Conservation (phyloP, 2,113 vertebrate species). For the Kryptolebias marmoratus region DNA sequence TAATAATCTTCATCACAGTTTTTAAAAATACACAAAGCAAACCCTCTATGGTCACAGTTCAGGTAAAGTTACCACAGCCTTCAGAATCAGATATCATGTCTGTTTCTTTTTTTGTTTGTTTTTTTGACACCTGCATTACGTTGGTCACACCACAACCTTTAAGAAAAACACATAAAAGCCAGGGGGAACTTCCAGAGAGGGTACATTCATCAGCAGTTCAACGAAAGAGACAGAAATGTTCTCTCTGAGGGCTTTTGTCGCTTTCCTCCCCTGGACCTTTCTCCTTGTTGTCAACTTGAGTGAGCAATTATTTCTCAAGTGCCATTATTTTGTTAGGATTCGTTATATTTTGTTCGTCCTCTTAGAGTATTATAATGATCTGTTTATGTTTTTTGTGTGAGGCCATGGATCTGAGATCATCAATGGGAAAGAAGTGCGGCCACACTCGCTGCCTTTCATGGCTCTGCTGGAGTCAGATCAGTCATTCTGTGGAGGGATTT, state of each 20-base stretch:
- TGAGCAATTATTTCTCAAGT: constrained; percentile 33
- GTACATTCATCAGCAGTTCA: not conserved
- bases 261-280: constrained; percentile 1
- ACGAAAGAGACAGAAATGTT: constrained; percentile 43
- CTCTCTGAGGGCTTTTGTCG: not conserved
- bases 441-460: constrained; percentile 36
- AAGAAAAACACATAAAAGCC: constrained; percentile 18
- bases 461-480: not conserved
- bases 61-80: too few species aligned
- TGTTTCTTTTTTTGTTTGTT: too few species aligned
- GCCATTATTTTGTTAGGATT: not conserved
- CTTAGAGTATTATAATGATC: not conserved
- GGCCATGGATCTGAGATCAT: constrained; percentile 41
- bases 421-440: constrained; percentile 12
- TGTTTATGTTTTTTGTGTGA: constrained; percentile 23
- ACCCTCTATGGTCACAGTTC: too few species aligned
- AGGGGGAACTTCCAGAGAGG: not conserved
- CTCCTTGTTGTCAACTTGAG: constrained; percentile 43
- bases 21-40: too few species aligned
- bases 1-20: too few species aligned
- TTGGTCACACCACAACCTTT: constrained; percentile 59
- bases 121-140: constrained; percentile 33
- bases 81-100: too few species aligned
- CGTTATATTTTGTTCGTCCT: not conserved
- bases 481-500: constrained; percentile 51